phyloP scores from a whole-genome alignment of 1,140 invertebrate species.

The Anthonomus grandis region DNA sequence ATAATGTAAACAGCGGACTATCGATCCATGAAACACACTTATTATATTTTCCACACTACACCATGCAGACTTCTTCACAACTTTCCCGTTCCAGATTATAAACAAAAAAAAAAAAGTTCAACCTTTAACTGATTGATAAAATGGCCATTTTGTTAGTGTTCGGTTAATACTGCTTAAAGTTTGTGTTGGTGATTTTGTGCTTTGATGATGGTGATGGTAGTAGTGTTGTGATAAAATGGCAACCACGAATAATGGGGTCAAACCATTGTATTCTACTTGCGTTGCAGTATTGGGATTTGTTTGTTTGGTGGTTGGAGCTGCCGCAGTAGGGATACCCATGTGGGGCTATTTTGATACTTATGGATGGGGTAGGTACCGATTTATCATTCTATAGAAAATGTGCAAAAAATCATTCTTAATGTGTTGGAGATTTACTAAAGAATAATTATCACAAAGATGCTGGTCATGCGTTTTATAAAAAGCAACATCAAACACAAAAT shows the following conservation, averaged over 20 bases:
- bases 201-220: no score
- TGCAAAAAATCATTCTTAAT: no score
- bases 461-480: no score
- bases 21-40: conserved; percentile 7
- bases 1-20: conserved; percentile 13
- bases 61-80: neutral
- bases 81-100: neutral
- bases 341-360: conserved; percentile 76
- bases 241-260: conserved; percentile 39
- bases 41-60: conserved; percentile 10
- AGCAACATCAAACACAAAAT: no score
- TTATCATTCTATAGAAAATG: no score
- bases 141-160: neutral
- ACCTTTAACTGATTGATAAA: neutral
- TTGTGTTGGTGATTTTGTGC: conserved; percentile 8
- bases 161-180: neutral
- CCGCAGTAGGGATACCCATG: conserved; percentile 70
- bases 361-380: conserved; percentile 48
- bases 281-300: conserved; percentile 72
- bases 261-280: conserved; percentile 65
- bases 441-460: no score
- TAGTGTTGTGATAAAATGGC: conserved; percentile 38
- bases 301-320: conserved; percentile 71
- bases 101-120: neutral
- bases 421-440: no score